phyloP scores from a whole-genome alignment of 1,140 invertebrate genomes.

The Brachionus paranguensis region DNA sequence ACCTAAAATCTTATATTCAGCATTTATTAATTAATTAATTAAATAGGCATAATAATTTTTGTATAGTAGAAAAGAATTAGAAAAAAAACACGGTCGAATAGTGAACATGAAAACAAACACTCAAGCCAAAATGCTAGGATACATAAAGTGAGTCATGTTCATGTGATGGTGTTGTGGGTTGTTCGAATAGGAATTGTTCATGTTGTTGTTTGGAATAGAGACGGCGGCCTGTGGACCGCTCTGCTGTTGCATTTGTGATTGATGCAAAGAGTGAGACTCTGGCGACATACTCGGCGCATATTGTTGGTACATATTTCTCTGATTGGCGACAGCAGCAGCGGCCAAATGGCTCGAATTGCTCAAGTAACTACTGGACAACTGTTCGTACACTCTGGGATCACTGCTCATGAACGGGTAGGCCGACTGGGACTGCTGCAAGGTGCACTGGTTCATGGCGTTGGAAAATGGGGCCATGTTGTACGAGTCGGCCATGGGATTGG shows the following conservation, averaged over 20 bases:
- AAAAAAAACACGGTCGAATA: not conserved
- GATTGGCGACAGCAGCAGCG: constrained; percentile 18
- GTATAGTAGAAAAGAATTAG: not conserved
- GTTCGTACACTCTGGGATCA: constrained; percentile 28
- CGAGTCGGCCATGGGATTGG: not conserved
- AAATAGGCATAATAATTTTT: not conserved
- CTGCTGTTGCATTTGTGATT: constrained; percentile 2
- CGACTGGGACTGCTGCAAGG: not conserved
- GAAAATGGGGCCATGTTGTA: not conserved
- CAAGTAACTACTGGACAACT: constrained; percentile 23
- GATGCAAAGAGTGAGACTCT: constrained; percentile 8
- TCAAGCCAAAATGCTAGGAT: constrained; percentile 33
- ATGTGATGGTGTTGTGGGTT: constrained; percentile 24
- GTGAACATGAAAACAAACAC: not conserved
- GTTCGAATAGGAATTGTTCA: not conserved
- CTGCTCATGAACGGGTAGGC: constrained; percentile 31
- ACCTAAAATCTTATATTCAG: not conserved
- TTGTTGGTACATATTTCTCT: constrained; percentile 15
- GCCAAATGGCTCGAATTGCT: constrained; percentile 14
- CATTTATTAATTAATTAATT: not conserved
- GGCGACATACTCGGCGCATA: constrained; percentile 2
- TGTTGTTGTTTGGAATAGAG: not conserved
- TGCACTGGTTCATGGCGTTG: not conserved
- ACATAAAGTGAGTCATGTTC: constrained; percentile 39
- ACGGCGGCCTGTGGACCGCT: not conserved